These are phyloP conservation scores for Orthosia gothica DNA, from an alignment of 2,888 invertebrate species.

Conservation along the genomic window DNA sequence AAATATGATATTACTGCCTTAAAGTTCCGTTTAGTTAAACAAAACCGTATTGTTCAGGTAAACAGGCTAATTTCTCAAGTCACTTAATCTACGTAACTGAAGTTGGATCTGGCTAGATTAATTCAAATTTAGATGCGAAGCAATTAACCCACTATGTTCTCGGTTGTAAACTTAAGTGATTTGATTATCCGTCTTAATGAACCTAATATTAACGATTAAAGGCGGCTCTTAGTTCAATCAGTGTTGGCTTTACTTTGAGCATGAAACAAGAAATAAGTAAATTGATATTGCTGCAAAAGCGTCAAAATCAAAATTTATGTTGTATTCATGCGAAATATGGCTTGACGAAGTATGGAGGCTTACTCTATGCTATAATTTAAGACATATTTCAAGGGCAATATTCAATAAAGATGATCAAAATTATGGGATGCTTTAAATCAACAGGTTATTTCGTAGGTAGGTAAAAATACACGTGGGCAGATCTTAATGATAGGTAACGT, in stretches of 20 bases:
- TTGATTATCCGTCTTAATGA: constrained; percentile 37
- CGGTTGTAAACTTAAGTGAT: constrained; percentile 27
- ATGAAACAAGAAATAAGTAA: constrained; percentile 11
- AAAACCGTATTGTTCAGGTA: constrained; percentile 9
- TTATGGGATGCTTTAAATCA: background rate
- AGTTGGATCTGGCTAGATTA: constrained; percentile 17
- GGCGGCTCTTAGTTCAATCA: background rate
- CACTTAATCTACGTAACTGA: constrained; percentile 4
- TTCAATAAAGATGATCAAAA: background rate
- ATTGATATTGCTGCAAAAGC: background rate
- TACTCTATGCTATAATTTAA: background rate
- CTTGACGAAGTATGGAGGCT: background rate
- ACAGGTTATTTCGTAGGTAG: no score
- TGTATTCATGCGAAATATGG: background rate
- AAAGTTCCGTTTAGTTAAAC: background rate
- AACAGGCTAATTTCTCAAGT: background rate
- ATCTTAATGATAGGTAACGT: no score
- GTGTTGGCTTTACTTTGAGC: constrained; percentile 3
- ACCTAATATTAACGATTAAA: constrained; percentile 15
- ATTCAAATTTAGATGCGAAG: constrained; percentile 32
- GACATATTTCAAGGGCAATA: no score
- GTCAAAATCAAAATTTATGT: constrained; percentile 4
- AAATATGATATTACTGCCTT: background rate
- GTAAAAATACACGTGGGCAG: no score
- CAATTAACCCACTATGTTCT: constrained; percentile 42